Base-by-base conservation (phyloP, 2,113 vertebrate genomes). In the Spilogale gracilis region DNA sequence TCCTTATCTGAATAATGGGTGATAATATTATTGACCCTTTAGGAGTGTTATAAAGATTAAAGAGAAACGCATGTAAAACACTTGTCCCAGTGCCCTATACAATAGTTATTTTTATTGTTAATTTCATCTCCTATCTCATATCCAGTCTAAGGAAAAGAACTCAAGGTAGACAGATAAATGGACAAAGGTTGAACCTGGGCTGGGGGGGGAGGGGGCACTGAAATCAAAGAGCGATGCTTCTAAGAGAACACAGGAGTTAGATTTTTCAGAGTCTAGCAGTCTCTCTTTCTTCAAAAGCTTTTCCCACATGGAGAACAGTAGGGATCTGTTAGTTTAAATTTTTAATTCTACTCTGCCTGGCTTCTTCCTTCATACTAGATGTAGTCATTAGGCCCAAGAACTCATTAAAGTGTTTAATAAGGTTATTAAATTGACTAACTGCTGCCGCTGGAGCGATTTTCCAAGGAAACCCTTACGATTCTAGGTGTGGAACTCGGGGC, bases 401-500 rank as follows among this genome's bases (percentile, higher is more conserved):
- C 94, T 97, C 97, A 97, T 98, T 98, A 96, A 98, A 94, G 65
- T 98, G 96, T 97, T 97, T 98, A 98, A 98, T 97, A 97, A 98
- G 97, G 97, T 97, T 97, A 97, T 98, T 98, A 98, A 98, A 95
- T 96, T 97, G 98, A 98, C 94, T 94, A 90, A 98, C 96, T 94
- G 95, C 90, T 23, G 87, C 97, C 67, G 88, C 81, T n/a, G 94
- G 74, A 87, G 95, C 96, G 92, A 93, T 98, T 97, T 98, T 96
- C 97, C 78, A 92, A 92, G 96, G 94, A 97, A 96, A 96, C 92
- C 96, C 97, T 97, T 97, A 88, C 50, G 96, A 97, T 94, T 78
- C 69, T 95, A 94, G 93, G 96, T 95, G 27, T 71, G 94, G 92
- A 56, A 32, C 89, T 63, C 32, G 2, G 95, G 85, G 95, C 92